phyloP scores from a whole-genome alignment of 2,888 invertebrate species.

The Nasonia oneida region DNA sequence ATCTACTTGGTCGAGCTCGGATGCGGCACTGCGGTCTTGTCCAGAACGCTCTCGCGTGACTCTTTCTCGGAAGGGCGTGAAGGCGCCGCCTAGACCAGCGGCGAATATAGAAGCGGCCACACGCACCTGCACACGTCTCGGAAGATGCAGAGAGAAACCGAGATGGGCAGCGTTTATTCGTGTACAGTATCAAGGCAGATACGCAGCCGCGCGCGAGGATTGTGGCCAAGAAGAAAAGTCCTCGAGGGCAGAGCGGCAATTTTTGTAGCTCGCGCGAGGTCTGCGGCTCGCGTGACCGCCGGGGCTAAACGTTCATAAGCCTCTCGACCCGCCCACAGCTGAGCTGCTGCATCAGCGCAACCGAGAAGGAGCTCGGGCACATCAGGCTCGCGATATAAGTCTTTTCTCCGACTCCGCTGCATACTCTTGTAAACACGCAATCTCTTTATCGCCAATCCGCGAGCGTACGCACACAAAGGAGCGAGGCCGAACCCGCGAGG shows the following conservation, averaged over 20 bases:
- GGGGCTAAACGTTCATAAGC: conserved; percentile 71
- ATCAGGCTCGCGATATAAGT: not conserved
- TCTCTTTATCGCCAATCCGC: conserved; percentile 36
- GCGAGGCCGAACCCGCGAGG: not conserved
- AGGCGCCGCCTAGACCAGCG: conserved; percentile 15
- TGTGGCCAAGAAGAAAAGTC: conserved; percentile 14
- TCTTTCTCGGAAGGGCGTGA: conserved; percentile 33
- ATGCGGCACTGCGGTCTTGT: not conserved
- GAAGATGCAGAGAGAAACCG: not conserved
- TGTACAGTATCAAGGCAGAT: conserved; percentile 21
- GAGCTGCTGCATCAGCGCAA: conserved; percentile 2
- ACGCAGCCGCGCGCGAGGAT: not conserved
- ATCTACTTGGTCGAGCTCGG: too few species aligned
- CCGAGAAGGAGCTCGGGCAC: conserved; percentile 18
- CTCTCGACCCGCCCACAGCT: conserved; percentile 69
- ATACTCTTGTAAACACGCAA: conserved; percentile 28
- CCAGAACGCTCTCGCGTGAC: conserved; percentile 10
- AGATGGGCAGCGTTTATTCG: conserved; percentile 25
- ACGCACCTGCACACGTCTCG: conserved; percentile 29
- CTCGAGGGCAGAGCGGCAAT: conserved; percentile 63
- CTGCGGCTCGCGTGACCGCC: conserved; percentile 74
- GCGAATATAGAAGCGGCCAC: not conserved
- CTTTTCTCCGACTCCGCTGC: conserved; percentile 26
- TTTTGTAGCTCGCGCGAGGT: conserved; percentile 68
- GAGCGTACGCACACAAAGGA: not conserved